A percentile compares a stretch with the other conserved stretches of the same genome.
Evolutionary conservation across 2,888 invertebrate genomes (phyloP).

Genomic region (Drosophila leonis): DNA sequence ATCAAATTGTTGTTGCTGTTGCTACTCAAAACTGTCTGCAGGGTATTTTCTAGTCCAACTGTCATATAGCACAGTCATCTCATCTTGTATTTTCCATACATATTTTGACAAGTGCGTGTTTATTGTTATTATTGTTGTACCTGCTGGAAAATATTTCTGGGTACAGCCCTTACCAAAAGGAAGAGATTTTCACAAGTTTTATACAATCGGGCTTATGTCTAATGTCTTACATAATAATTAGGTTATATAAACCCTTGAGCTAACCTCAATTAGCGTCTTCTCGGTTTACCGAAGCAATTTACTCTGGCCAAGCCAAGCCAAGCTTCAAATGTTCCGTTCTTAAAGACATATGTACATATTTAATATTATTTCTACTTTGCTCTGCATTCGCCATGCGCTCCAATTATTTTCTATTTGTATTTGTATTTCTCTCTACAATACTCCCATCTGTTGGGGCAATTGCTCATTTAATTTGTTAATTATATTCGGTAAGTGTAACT

Average conservation of each 20-base stretch:
- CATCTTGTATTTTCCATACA: constrained; percentile 9
- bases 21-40: background rate
- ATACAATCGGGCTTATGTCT: background rate
- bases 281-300: constrained; percentile 49
- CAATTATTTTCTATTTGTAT: constrained; percentile 45
- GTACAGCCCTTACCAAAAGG: constrained; percentile 28
- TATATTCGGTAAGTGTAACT: constrained; percentile 73
- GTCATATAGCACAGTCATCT: background rate
- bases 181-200: constrained; percentile 77
- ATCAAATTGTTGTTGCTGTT: background rate
- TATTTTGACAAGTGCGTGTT: constrained; percentile 77
- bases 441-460: constrained; percentile 40
- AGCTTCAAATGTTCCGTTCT: constrained; percentile 20
- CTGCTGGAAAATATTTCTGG: constrained; percentile 8
- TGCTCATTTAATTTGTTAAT: constrained; percentile 77
- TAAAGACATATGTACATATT: constrained; percentile 13
- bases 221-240: constrained; percentile 69
- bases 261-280: constrained; percentile 76
- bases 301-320: constrained; percentile 3
- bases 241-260: constrained; percentile 65
- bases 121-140: constrained; percentile 46
- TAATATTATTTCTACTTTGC: constrained; percentile 24
- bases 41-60: background rate
- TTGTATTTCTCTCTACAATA: constrained; percentile 24
- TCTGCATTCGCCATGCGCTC: constrained; percentile 51